Conservation (phyloP, 64 coral and sea anemone species). For the Trachythela sp. region DNA sequence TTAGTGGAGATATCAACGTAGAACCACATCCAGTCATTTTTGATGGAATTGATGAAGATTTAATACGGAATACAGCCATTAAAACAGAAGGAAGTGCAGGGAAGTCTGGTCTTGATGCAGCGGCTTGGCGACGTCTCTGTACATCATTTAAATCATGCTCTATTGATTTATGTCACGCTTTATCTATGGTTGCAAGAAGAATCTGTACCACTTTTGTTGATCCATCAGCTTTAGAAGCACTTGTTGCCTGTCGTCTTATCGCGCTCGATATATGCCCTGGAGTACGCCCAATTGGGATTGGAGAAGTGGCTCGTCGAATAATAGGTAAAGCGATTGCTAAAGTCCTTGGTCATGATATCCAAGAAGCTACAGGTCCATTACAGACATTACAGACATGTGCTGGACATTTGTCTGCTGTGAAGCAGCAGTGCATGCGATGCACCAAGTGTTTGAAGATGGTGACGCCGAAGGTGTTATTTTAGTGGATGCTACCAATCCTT, state of each 20-base stretch:
- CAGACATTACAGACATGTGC: slow-evolving; percentile 7
- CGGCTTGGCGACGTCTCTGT: not conserved
- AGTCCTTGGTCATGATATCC: no score
- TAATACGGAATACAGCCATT: not conserved
- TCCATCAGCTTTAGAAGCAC: not conserved
- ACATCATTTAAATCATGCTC: not conserved
- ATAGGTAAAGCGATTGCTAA: no score
- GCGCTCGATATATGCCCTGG: not conserved
- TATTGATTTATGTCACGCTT: not conserved
- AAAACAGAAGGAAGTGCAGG: not conserved
- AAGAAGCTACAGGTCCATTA: not conserved
- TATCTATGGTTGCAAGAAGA: not conserved
- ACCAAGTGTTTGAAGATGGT: not conserved
- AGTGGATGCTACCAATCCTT: not conserved
- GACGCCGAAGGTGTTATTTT: not conserved
- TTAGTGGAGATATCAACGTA: not conserved
- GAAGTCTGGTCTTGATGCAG: not conserved
- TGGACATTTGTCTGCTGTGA: not conserved
- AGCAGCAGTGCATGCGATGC: not conserved
- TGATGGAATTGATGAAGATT: not conserved
- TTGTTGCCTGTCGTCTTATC: slow-evolving; percentile 1
- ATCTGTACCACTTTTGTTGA: not conserved
- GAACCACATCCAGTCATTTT: not conserved
- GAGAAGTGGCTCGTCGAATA: not conserved
- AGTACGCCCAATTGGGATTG: not conserved